Conservation (phyloP, 2,797 vertebrate species). For the Hippoglossus hippoglossus region DNA sequence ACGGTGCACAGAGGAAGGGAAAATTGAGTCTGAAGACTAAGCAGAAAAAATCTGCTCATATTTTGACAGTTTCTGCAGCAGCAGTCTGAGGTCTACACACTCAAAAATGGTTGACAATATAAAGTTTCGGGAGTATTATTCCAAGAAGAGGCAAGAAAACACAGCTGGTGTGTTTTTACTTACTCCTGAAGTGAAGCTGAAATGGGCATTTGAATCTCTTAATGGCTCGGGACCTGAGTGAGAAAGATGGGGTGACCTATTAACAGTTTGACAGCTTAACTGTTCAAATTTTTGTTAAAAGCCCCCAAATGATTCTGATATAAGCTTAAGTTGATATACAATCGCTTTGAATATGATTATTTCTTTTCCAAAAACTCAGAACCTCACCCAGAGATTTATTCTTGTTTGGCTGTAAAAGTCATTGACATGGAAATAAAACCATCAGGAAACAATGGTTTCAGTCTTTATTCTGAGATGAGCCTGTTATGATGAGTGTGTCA, state of each 20-base stretch:
- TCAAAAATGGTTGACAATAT: conserved; percentile 6
- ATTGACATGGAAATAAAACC: background rate
- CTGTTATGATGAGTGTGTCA: too few species aligned
- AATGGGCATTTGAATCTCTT: conserved; percentile 8
- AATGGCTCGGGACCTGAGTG: conserved; percentile 20
- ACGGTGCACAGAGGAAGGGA: conserved; percentile 1
- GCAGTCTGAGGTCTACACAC: conserved; percentile 8
- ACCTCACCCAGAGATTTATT: background rate
- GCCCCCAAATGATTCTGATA: background rate
- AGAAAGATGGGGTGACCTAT: conserved; percentile 34
- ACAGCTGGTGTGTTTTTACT: conserved; percentile 19
- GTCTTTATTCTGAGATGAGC: too few species aligned
- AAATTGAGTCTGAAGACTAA: conserved; percentile 11
- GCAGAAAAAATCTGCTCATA: conserved; percentile 17
- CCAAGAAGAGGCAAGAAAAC: conserved; percentile 7
- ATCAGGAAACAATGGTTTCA: background rate
- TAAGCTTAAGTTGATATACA: background rate
- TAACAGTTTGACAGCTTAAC: conserved; percentile 1
- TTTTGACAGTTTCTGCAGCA: conserved; percentile 43
- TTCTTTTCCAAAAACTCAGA: background rate
- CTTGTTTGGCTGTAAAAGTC: background rate
- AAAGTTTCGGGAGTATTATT: conserved; percentile 22
- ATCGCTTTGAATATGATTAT: background rate
- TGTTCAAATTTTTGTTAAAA: background rate
- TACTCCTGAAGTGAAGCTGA: conserved; percentile 17